phyloP scores from a whole-genome alignment of 2,113 vertebrate genomes.

The Ibidorhyncha struthersii region DNA sequence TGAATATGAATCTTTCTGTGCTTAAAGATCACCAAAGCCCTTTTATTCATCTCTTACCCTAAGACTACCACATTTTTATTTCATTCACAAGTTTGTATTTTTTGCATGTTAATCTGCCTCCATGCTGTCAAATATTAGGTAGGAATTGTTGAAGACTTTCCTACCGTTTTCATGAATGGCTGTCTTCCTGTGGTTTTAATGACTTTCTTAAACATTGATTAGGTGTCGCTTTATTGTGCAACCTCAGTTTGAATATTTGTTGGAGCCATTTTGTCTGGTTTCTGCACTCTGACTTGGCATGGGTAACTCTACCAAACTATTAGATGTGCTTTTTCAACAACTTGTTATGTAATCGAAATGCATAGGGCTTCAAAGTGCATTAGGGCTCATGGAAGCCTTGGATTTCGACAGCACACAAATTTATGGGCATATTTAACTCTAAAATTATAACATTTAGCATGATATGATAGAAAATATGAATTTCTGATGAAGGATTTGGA shows the following conservation, averaged over 20 bases:
- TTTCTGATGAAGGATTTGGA: neutral
- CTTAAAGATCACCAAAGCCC: neutral
- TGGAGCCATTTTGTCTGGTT: neutral
- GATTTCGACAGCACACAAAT: neutral
- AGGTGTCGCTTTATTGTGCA: neutral
- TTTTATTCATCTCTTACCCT: neutral
- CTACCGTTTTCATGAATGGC: neutral
- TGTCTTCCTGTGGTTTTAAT: neutral
- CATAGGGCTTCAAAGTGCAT: neutral
- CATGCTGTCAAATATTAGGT: neutral
- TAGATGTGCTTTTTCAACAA: neutral
- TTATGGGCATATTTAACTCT: neutral
- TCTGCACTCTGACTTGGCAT: neutral
- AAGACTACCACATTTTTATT: neutral
- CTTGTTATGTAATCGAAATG: neutral
- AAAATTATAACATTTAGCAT: neutral
- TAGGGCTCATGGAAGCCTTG: neutral
- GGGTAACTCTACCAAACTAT: neutral
- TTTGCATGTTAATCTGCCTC: neutral
- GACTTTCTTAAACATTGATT: neutral
- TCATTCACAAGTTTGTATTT: neutral
- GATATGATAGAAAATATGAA: neutral
- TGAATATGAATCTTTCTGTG: neutral
- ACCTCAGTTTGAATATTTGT: neutral
- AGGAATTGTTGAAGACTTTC: neutral